Conservation (phyloP, 1,140 invertebrate species). For the Pinna nobilis region DNA sequence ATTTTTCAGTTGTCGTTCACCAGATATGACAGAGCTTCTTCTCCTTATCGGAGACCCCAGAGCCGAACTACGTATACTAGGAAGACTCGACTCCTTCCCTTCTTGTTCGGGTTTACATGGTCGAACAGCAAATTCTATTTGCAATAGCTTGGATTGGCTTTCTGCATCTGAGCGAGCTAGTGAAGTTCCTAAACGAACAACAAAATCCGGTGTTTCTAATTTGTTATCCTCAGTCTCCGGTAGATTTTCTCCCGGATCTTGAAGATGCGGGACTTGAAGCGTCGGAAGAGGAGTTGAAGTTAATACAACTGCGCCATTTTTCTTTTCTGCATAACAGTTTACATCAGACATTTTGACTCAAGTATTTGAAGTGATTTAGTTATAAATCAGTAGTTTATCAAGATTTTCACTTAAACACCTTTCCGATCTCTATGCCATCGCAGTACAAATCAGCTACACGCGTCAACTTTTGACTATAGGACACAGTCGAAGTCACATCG, state of each 20-base stretch:
- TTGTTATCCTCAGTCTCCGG: constrained; percentile 10
- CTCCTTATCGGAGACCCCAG: constrained; percentile 5
- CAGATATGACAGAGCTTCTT: constrained; percentile 11
- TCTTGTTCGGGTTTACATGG: background rate
- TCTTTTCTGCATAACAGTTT: background rate
- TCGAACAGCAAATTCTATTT: constrained; percentile 13
- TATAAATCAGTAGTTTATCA: too few relatives aligned
- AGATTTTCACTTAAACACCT: too few relatives aligned
- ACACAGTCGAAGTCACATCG: too few relatives aligned
- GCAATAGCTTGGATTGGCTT: constrained; percentile 8
- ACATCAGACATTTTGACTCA: background rate
- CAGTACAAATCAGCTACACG: too few relatives aligned
- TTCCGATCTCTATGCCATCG: too few relatives aligned
- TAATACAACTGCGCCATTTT: background rate
- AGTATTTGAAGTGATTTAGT: too few relatives aligned
- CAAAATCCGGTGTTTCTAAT: constrained; percentile 23
- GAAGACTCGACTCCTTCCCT: background rate
- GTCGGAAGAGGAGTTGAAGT: constrained; percentile 3
- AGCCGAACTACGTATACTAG: constrained; percentile 6
- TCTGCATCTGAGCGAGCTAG: constrained; percentile 24
- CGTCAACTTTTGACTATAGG: too few relatives aligned
- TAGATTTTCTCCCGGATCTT: constrained; percentile 30
- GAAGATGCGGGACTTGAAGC: constrained; percentile 27
- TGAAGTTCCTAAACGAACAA: constrained; percentile 30
- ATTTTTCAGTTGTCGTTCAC: background rate